phyloP scores from a whole-genome alignment of 1,140 invertebrate species.

The Odontomachus brunneus region DNA sequence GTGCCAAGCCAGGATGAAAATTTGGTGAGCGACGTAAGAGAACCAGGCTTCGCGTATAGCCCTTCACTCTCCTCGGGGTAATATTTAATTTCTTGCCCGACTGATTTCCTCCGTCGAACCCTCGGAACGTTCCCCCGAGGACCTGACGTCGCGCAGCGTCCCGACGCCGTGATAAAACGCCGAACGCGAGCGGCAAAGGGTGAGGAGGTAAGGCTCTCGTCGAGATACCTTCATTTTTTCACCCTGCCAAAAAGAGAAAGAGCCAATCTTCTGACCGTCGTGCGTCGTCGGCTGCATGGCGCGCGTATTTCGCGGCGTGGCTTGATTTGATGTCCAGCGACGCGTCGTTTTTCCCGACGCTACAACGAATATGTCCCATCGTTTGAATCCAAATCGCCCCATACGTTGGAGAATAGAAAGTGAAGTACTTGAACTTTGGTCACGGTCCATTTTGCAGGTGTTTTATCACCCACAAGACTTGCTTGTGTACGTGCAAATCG shows the following conservation, averaged over 20 bases:
- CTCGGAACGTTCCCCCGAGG: slow-evolving; percentile 63
- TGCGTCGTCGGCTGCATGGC: neutral
- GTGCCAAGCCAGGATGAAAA: neutral
- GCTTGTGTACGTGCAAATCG: too few relatives aligned
- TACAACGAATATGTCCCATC: neutral
- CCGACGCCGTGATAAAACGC: slow-evolving; percentile 67
- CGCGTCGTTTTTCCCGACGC: slow-evolving; percentile 38
- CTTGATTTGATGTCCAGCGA: slow-evolving; percentile 50
- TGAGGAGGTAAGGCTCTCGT: slow-evolving; percentile 9
- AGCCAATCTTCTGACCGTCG: slow-evolving; percentile 68
- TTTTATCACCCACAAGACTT: too few relatives aligned
- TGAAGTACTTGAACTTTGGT: neutral
- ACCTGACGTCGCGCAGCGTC: slow-evolving; percentile 35
- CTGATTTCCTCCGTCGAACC: slow-evolving; percentile 72
- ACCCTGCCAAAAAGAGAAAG: neutral
- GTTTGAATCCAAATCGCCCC: neutral
- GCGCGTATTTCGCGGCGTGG: slow-evolving; percentile 43
- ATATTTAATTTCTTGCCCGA: slow-evolving; percentile 82
- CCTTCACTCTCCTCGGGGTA: slow-evolving; percentile 68
- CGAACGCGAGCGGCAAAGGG: slow-evolving; percentile 43
- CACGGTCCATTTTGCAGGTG: too few relatives aligned
- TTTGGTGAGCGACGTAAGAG: slow-evolving; percentile 26
- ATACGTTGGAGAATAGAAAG: neutral
- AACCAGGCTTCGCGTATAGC: slow-evolving; percentile 9
- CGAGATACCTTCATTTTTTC: slow-evolving; percentile 50